A percentile compares a stretch with the other conserved stretches of the same genome.
These are phyloP conservation scores for Hestina assimilis DNA, from an alignment of 1,140 invertebrate genomes.

Conservation along the genomic window DNA sequence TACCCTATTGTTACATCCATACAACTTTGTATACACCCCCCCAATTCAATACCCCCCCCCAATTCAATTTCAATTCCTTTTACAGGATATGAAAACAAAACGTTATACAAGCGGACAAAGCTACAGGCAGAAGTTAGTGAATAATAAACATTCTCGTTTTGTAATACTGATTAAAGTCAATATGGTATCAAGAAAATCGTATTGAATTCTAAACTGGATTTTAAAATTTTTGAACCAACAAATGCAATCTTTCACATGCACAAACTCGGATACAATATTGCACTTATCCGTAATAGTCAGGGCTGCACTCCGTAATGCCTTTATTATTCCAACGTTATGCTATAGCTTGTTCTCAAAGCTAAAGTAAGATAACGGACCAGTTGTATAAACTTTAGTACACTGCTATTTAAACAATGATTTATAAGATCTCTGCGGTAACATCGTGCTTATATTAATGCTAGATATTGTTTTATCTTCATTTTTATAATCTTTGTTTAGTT, in stretches of 20 bases:
- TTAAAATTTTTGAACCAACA: not conserved
- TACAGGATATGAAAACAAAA: too few relatives aligned
- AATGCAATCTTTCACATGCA: not conserved
- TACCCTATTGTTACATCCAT: too few relatives aligned
- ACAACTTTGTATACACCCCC: too few relatives aligned
- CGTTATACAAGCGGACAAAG: too few relatives aligned
- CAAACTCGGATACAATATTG: not conserved
- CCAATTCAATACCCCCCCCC: too few relatives aligned
- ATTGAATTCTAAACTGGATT: too few relatives aligned
- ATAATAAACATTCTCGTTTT: too few relatives aligned
- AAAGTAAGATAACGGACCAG: not conserved
- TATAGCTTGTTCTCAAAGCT: not conserved
- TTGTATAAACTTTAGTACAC: not conserved
- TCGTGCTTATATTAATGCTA: not conserved
- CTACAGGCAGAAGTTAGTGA: too few relatives aligned
- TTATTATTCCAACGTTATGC: not conserved
- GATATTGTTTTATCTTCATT: not conserved
- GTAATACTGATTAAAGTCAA: too few relatives aligned
- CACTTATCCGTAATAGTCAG: not conserved
- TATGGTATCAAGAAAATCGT: too few relatives aligned
- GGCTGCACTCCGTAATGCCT: not conserved
- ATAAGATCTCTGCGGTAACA: not conserved
- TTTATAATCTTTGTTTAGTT: too few relatives aligned
- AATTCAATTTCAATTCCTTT: too few relatives aligned
- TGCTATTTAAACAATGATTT: constrained; percentile 8